Base-by-base conservation (phyloP, 2,113 vertebrate genomes). In the Perognathus longimembris region DNA sequence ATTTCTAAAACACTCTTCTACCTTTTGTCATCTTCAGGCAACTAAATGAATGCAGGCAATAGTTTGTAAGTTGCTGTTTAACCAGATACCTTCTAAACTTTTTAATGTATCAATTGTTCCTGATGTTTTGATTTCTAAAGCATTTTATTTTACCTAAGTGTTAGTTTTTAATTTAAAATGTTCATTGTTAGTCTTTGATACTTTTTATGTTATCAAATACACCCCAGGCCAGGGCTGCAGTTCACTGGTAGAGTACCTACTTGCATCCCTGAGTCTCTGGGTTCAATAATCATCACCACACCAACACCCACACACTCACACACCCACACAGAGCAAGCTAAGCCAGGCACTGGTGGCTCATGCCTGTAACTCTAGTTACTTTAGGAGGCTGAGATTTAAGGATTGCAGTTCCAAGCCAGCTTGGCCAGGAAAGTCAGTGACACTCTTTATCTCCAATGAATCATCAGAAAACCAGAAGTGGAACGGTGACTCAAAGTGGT, bases 131-230 rank as follows among this genome's bases (percentile, higher is more conserved):
- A 36, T 86, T 91, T 88, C 78, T 90, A 88, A 92, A 94, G 32
- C 21, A 94, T 26, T 17, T 40, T 89, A 54, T 74, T 83, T 95
- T 54, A 69, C 67, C 22, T 77, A 69, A 85, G n/a, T 85, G 57
- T 89, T 85, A 81, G 95, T 91, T 70, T 89, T 73, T n/a, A 45
- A 76, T 79, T 83, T 93, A 73, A 95, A 88, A 87, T 88, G 89
- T 40, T 95, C 82, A 89, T 30, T 7, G 40, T 24, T 15, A 54
- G 50, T 54, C 50, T 86, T 76, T 82, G 66, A 38, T 70, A 86
- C 54, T 81, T 95, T 75, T 82, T 3, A 79, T 91, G 75, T 94
- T 85, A 83, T 63, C 3, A 95, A 96, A 94, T 63, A 20, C 14
- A 82, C 77, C 30, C 66, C 21, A 11, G 59, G 40, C 38, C 57